Evolutionary conservation across 2,888 invertebrate genomes (phyloP).

Genomic region (Candidula unifasciata): DNA sequence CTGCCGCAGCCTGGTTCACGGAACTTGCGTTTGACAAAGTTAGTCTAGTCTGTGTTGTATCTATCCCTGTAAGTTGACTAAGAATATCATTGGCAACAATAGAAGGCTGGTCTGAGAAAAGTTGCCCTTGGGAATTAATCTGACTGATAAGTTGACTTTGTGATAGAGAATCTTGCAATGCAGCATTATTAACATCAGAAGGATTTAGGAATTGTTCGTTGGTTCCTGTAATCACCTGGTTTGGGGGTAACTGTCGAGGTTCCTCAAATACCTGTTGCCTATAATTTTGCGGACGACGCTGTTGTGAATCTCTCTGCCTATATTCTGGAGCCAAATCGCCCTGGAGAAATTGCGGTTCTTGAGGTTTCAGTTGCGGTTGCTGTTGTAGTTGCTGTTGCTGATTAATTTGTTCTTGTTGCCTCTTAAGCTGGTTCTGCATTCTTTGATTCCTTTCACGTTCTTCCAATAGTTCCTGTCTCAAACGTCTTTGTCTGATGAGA

Average conservation of each 20-base stretch:
- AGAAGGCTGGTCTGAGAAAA: background rate
- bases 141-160: background rate
- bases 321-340: background rate
- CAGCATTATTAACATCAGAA: background rate
- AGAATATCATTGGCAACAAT: background rate
- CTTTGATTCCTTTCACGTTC: background rate
- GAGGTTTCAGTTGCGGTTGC: background rate
- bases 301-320: background rate
- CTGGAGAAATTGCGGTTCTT: background rate
- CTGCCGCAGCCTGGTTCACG: background rate
- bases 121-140: background rate
- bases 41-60: background rate
- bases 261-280: background rate
- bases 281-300: background rate
- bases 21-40: background rate
- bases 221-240: background rate
- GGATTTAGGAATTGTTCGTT: background rate
- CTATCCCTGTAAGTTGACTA: background rate
- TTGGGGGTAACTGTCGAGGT: background rate
- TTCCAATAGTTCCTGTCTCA: background rate
- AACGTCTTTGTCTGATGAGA: background rate
- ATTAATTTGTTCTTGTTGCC: background rate
- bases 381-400: conserved; percentile 6
- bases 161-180: background rate
- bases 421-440: background rate